Evolutionary conservation across 2,888 invertebrate species (phyloP).

Genomic region (Neocrepidodera transversa): DNA sequence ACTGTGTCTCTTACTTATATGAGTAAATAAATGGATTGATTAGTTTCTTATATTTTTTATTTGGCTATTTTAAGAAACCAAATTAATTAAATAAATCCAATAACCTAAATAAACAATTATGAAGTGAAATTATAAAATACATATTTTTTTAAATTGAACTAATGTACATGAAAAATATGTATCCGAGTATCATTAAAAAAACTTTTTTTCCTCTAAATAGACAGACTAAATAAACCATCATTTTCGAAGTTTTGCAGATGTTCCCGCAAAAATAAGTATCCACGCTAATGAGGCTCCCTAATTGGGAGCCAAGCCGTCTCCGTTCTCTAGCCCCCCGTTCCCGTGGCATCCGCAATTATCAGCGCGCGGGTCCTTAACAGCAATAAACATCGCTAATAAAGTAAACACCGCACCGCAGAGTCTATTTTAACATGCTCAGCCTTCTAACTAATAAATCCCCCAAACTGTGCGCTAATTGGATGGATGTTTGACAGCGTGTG

Average conservation of each 20-base stretch:
- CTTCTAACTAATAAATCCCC: conserved; percentile 58
- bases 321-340: conserved; percentile 16
- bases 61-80: too few relatives aligned
- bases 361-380: conserved; percentile 51
- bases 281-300: conserved; percentile 52
- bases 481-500: conserved; percentile 58
- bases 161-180: too few relatives aligned
- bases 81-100: too few relatives aligned
- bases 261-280: conserved; percentile 21
- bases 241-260: conserved; percentile 9
- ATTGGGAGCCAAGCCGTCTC: conserved; percentile 50
- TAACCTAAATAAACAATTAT: too few relatives aligned
- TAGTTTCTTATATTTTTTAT: too few relatives aligned
- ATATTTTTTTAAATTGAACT: too few relatives aligned
- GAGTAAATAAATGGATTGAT: too few relatives aligned
- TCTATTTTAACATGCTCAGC: conserved; percentile 53
- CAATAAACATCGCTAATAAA: conserved; percentile 56
- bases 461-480: conserved; percentile 59
- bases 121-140: too few relatives aligned
- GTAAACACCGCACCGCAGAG: conserved; percentile 50
- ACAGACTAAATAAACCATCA: background rate
- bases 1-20: too few relatives aligned
- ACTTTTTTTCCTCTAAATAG: background rate
- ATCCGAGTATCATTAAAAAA: too few relatives aligned
- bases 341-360: conserved; percentile 54